Conservation (phyloP, 2,888 invertebrate species). For the Tenodera sinensis region DNA sequence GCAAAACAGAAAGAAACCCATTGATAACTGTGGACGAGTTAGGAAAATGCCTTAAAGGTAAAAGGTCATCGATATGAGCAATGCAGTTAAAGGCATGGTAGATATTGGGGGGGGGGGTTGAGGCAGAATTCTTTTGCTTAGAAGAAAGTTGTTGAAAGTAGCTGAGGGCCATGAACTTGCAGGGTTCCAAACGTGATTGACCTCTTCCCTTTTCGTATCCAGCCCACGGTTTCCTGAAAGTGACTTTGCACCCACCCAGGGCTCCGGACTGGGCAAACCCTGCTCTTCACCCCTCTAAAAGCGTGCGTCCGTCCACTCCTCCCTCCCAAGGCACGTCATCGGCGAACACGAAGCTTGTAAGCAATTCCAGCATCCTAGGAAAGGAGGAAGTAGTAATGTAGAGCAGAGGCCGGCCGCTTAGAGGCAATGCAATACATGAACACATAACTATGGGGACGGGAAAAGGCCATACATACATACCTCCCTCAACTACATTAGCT, state of each 20-base stretch:
- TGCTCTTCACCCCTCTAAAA: background rate
- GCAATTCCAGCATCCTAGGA: background rate
- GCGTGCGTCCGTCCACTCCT: too few species aligned
- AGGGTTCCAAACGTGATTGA: too few species aligned
- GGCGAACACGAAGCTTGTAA: background rate
- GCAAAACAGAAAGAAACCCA: too few species aligned
- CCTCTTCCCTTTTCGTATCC: background rate
- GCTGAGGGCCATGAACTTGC: too few species aligned
- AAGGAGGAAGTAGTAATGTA: background rate
- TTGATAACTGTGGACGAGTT: too few species aligned
- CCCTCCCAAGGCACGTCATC: background rate
- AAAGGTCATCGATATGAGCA: too few species aligned
- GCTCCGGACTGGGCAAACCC: background rate
- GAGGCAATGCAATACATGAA: constrained; percentile 4
- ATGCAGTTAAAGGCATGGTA: too few species aligned
- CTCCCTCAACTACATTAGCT: constrained; percentile 8
- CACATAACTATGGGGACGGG: background rate
- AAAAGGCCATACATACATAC: background rate
- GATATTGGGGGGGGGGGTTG: too few species aligned
- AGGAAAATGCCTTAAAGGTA: too few species aligned
- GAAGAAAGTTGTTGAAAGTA: background rate
- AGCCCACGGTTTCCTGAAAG: background rate
- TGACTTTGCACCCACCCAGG: too few species aligned
- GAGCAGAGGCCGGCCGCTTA: background rate
- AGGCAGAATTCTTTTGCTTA: too few species aligned